Evolutionary conservation across 2,113 vertebrate genomes (phyloP), one percentile per base, ranked within the genome.

Genomic region (Aramus guarauna): DNA sequence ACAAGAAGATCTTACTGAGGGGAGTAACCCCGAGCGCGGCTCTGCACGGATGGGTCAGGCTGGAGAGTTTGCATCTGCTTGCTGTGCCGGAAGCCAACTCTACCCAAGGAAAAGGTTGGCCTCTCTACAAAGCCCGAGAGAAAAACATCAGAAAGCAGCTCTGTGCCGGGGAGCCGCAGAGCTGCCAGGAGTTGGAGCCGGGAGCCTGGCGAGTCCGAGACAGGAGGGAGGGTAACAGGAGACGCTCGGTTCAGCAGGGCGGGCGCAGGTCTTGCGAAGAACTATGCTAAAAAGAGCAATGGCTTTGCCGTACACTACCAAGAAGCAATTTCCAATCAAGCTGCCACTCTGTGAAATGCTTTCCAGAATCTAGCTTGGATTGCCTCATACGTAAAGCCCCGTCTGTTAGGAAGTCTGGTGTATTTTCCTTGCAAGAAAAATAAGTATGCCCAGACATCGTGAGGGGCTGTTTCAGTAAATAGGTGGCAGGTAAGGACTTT

Each of bases 201-300:
- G 16, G 24, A 53, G 37, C 8, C 11, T 4, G 10, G 39, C 2
- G 5, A 81, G 60, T 11, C 53, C 6, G 13, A 29, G 16, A 52
- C 16, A 1, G 0, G 8, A 93, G 73, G 34, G 50, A 69, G n/a
- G 12, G 63, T 30, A 58, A 22, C 36, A 10, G 71, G 48, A 72
- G 37, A 52, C 0, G 0, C 80, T 62, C 4, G 1, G 53, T 30
- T n/a, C 64, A 58, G 52, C 0, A 0, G 50, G 58, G 30, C 5
- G 1, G 43, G n/a, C 19, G 1, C 39, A 75, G 36, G 11, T 18
- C 60, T 71, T 32, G 52, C 82, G 90, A 29, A 66, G 41, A 85
- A 11, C 53, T 12, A 37, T 32, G 4, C 45, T 21, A 9, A 90
- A 87, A 88, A 79, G 72, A 88, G 43, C 62, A 90, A 82, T 24